These are phyloP conservation scores for Pagetopsis macropterus DNA, from an alignment of 2,797 vertebrate species.

Conservation along the genomic window DNA sequence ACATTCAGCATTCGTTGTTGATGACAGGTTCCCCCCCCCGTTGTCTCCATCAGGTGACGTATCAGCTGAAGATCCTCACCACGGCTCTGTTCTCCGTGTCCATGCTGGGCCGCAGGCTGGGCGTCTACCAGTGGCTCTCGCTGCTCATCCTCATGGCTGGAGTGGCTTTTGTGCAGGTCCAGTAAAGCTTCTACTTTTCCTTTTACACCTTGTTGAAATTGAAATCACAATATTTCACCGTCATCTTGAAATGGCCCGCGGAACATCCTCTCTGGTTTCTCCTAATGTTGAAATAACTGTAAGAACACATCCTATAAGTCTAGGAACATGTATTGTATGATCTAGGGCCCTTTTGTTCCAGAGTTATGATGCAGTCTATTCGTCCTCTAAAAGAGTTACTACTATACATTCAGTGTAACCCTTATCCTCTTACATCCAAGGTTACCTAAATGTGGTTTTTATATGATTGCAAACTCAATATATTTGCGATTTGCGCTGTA, in stretches of 20 bases:
- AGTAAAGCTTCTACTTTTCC: conserved; percentile 11
- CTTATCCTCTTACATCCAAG: background rate
- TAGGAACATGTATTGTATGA: background rate
- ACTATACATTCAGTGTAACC: background rate
- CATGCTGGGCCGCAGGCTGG: conserved; percentile 94
- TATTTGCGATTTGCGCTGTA: background rate
- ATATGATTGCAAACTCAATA: background rate
- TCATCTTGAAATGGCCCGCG: background rate
- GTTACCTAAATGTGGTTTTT: background rate
- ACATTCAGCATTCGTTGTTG: background rate
- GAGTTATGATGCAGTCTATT: background rate
- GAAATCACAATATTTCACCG: background rate
- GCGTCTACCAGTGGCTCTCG: conserved; percentile 96
- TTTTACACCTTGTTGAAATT: background rate
- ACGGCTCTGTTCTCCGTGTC: conserved; percentile 97
- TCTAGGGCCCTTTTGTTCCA: background rate
- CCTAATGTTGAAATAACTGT: background rate
- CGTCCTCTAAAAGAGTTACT: background rate
- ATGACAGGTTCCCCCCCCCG: background rate
- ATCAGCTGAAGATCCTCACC: conserved; percentile 98
- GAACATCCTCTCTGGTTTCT: background rate
- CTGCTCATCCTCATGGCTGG: conserved; percentile 94
- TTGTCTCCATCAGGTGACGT: conserved; percentile 88
- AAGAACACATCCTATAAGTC: background rate
- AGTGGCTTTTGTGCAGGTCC: conserved; percentile 95